Conservation (phyloP, 2,113 vertebrate species). For the Oxygymnocypris stewartii region DNA sequence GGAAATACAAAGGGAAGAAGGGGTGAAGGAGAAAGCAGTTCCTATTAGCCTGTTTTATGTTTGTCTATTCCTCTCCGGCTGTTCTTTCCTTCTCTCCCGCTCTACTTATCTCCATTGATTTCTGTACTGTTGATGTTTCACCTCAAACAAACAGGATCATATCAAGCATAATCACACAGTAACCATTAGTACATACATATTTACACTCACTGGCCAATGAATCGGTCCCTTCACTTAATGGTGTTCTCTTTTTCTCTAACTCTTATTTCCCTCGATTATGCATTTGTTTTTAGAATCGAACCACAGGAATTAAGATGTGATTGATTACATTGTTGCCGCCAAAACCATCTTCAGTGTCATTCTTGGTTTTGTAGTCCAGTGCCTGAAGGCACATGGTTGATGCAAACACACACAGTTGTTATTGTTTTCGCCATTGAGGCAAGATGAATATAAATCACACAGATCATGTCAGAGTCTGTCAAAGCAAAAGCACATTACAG, state of each 20-base stretch:
- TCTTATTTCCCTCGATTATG: background rate
- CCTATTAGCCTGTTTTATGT: slow-evolving; percentile 11
- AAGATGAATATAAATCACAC: slow-evolving; percentile 33
- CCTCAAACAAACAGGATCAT: slow-evolving; percentile 43
- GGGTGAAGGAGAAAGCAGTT: background rate
- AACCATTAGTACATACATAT: slow-evolving; percentile 24
- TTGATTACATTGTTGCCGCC: background rate
- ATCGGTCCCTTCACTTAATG: background rate
- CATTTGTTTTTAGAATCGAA: background rate
- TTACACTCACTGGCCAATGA: slow-evolving; percentile 12
- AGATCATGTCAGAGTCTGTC: slow-evolving; percentile 16
- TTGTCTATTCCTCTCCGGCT: slow-evolving; percentile 6
- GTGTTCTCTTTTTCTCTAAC: background rate
- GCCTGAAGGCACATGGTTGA: background rate
- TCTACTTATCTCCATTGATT: slow-evolving; percentile 34
- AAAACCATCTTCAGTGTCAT: slow-evolving; percentile 21
- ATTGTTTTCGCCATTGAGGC: background rate
- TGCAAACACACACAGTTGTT: background rate
- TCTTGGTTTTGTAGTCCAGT: slow-evolving; percentile 15
- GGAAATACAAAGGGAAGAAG: background rate
- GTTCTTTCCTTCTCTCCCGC: slow-evolving; percentile 3
- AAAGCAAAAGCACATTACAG: slow-evolving; percentile 25
- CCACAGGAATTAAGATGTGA: slow-evolving; percentile 3
- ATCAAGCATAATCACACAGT: slow-evolving; percentile 10
- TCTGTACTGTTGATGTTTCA: slow-evolving; percentile 15